Percentiles rank a stretch among this genome's conserved stretches.
phyloP scores from a whole-genome alignment of 2,113 vertebrate genomes.

The Centropristis striata region DNA sequence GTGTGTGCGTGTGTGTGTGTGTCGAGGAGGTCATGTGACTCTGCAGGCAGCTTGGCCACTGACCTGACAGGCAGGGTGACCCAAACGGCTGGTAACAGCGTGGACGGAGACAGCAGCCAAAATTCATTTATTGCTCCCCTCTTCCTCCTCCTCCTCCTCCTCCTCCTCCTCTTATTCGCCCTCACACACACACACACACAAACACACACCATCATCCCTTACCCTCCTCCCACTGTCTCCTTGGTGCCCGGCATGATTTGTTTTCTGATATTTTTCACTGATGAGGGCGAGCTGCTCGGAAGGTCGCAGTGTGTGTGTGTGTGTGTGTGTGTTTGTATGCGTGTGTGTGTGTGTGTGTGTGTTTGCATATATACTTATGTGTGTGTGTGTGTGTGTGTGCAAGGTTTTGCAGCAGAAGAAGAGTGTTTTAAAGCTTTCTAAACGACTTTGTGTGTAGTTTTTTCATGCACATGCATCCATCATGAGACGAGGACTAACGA shows the following conservation, averaged over 20 bases:
- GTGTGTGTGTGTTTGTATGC: background rate
- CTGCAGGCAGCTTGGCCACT: slow-evolving; percentile 25
- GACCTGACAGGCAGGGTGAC: slow-evolving; percentile 43
- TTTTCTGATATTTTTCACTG: slow-evolving; percentile 32
- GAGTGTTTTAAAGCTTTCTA: background rate
- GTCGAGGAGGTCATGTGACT: slow-evolving; percentile 41
- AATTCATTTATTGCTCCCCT: slow-evolving; percentile 29
- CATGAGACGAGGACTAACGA: slow-evolving; percentile 16
- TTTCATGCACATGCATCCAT: slow-evolving; percentile 8
- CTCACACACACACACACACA: slow-evolving; percentile 5
- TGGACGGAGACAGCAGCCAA: slow-evolving; percentile 38
- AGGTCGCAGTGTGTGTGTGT: slow-evolving; percentile 25
- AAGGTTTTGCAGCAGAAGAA: background rate
- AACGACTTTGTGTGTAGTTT: background rate
- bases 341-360: slow-evolving; percentile 6
- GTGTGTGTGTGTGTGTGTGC: background rate
- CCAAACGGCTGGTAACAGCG: slow-evolving; percentile 17
- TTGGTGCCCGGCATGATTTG: slow-evolving; percentile 30
- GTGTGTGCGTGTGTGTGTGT: slow-evolving; percentile 4
- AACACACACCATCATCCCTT: background rate
- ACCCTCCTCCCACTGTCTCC: slow-evolving; percentile 4
- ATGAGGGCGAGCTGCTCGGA: slow-evolving; percentile 32
- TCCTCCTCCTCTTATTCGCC: background rate
- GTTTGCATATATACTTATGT: background rate
- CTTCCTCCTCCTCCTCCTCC: background rate